Percentiles rank a stretch among this genome's conserved stretches.
These are phyloP conservation scores for Drosophila willistoni DNA, from an alignment of 1,140 invertebrate species.

Conservation along the genomic window DNA sequence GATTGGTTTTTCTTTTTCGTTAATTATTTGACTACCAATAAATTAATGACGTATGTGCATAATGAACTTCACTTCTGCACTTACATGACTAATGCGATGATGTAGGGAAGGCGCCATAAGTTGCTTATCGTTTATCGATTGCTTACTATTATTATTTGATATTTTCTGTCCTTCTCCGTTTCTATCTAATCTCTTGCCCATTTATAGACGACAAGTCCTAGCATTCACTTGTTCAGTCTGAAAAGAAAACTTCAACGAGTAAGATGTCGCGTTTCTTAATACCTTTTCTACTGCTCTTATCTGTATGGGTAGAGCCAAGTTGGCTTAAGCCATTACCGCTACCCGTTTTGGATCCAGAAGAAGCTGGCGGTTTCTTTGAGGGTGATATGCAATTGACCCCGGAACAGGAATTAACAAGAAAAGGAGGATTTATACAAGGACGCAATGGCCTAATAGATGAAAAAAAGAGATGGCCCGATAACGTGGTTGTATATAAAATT, in stretches of 20 bases:
- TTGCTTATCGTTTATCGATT: background rate
- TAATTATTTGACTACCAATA: slow-evolving; percentile 23
- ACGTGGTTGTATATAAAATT: slow-evolving; percentile 86
- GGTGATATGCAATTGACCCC: slow-evolving; percentile 84
- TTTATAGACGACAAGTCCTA: slow-evolving; percentile 30
- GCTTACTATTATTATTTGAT: background rate
- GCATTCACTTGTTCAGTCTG: slow-evolving; percentile 38
- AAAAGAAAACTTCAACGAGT: slow-evolving; percentile 31
- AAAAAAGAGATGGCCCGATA: slow-evolving; percentile 86
- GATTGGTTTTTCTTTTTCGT: background rate
- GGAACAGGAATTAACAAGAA: slow-evolving; percentile 65
- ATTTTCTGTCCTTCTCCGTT: background rate
- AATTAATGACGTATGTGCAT: slow-evolving; percentile 35
- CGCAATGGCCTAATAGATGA: slow-evolving; percentile 86
- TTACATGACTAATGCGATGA: slow-evolving; percentile 48
- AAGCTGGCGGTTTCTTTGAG: slow-evolving; percentile 67
- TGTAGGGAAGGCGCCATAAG: background rate
- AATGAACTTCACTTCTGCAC: slow-evolving; percentile 14
- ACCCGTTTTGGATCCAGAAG: slow-evolving; percentile 57
- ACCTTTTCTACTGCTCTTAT: slow-evolving; percentile 33
- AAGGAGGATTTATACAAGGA: slow-evolving; percentile 28
- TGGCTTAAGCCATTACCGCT: slow-evolving; percentile 25
- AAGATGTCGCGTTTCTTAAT: slow-evolving; percentile 50
- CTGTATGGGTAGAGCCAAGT: slow-evolving; percentile 6
- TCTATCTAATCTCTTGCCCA: slow-evolving; percentile 44